Percentiles rank a stretch among this genome's conserved stretches.
Conservation (phyloP, 1,140 invertebrate species). For the Trinorchestia longiramus region DNA sequence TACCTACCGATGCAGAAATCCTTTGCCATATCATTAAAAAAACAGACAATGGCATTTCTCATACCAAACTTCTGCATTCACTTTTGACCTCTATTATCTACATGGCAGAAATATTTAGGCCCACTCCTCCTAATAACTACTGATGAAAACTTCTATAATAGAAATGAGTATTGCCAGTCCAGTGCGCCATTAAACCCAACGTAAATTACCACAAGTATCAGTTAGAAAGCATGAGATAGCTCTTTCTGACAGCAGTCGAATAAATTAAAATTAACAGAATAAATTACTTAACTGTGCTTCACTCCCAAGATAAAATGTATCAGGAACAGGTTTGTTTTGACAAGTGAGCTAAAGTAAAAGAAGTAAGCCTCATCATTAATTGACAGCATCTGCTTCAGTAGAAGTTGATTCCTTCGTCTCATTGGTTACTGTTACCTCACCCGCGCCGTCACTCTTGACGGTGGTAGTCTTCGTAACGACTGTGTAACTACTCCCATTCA, state of each 20-base stretch:
- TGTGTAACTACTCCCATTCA: not conserved
- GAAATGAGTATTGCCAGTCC: not conserved
- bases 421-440: not conserved
- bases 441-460: not conserved
- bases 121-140: not conserved
- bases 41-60: not conserved
- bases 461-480: not conserved
- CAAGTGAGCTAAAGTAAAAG: not conserved
- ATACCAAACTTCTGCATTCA: not conserved
- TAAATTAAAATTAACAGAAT: not conserved
- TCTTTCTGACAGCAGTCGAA: not conserved
- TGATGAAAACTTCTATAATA: not conserved
- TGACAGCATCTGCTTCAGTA: not conserved
- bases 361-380: not conserved
- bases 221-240: not conserved
- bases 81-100: too few species aligned
- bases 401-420: not conserved
- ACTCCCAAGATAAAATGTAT: not conserved
- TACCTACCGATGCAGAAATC: not conserved
- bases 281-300: not conserved
- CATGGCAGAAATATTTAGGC: not conserved
- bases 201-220: not conserved
- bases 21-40: not conserved
- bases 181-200: not conserved
- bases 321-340: not conserved